Percentiles rank a stretch among this genome's conserved stretches.
Conservation (phyloP, 92 coral and sea anemone genomes). For the Porites lobata region DNA sequence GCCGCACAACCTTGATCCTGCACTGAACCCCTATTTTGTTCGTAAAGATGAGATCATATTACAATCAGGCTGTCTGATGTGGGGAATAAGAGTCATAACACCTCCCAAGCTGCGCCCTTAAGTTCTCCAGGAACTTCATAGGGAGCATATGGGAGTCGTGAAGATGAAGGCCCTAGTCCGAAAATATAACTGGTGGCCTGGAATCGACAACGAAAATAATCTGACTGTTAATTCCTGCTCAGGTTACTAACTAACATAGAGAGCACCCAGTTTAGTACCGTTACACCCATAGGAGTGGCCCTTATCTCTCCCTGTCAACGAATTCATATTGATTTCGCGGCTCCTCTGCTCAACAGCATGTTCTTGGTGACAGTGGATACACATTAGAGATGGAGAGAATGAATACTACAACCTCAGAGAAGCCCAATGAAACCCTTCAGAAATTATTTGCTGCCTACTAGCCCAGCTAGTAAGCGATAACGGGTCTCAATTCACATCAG, state of each 20-base stretch:
- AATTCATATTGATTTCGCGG: slow-evolving; percentile 39
- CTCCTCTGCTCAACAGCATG: slow-evolving; percentile 24
- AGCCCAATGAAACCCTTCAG: slow-evolving; percentile 50
- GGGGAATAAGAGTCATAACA: slow-evolving; percentile 33
- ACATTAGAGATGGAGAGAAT: slow-evolving; percentile 20
- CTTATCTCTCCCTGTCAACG: slow-evolving; percentile 42
- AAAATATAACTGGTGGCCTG: slow-evolving; percentile 42
- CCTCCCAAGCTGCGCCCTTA: slow-evolving; percentile 17
- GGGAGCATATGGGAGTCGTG: slow-evolving; percentile 42
- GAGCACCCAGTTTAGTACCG: background rate
- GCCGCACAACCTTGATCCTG: slow-evolving; percentile 3
- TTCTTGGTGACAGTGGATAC: slow-evolving; percentile 40
- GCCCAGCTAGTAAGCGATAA: slow-evolving; percentile 51
- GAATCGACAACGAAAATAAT: slow-evolving; percentile 12
- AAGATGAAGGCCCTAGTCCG: slow-evolving; percentile 49
- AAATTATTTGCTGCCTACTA: slow-evolving; percentile 40
- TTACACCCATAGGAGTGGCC: background rate
- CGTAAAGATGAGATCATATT: slow-evolving; percentile 25
- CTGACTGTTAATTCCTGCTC: background rate
- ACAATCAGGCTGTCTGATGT: slow-evolving; percentile 28
- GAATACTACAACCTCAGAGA: slow-evolving; percentile 33
- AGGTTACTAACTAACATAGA: background rate
- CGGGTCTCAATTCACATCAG: slow-evolving; percentile 48
- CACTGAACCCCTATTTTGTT: slow-evolving; percentile 32
- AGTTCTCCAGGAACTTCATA: slow-evolving; percentile 45